Evolutionary conservation across 1,140 invertebrate species (phyloP).

Genomic region (Phenacoccus solenopsis): DNA sequence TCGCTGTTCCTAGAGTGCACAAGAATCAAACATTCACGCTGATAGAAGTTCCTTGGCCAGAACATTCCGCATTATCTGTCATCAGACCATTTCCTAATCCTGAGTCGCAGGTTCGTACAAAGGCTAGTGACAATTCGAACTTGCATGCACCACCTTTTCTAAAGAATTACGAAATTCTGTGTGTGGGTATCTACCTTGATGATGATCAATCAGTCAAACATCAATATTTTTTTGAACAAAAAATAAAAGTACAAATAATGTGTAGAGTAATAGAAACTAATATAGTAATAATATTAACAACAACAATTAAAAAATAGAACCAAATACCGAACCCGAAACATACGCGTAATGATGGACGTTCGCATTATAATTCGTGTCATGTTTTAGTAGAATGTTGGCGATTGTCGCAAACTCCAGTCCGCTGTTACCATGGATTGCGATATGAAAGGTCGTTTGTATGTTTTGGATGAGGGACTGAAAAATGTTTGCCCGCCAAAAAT

Average conservation of each 20-base stretch:
- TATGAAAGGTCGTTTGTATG: slow-evolving; percentile 44
- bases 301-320: not conserved
- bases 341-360: not conserved
- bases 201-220: too few relatives aligned
- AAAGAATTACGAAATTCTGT: too few relatives aligned
- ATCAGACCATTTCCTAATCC: not conserved
- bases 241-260: too few relatives aligned
- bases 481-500: slow-evolving; percentile 61
- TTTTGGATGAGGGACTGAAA: slow-evolving; percentile 53
- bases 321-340: not conserved
- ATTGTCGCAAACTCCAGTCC: slow-evolving; percentile 29
- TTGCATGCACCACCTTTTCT: too few relatives aligned
- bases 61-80: not conserved
- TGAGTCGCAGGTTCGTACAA: not conserved
- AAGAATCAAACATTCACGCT: slow-evolving; percentile 56
- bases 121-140: too few relatives aligned
- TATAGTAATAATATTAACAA: too few relatives aligned
- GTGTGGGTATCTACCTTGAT: too few relatives aligned
- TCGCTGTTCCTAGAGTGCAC: slow-evolving; percentile 51
- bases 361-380: not conserved
- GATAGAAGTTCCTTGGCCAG: slow-evolving; percentile 44
- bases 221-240: too few relatives aligned
- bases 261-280: too few relatives aligned
- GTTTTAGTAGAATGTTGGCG: slow-evolving; percentile 42
- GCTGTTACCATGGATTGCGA: slow-evolving; percentile 14